Conservation (phyloP, 2,888 invertebrate species). For the Andrena dorsata region DNA sequence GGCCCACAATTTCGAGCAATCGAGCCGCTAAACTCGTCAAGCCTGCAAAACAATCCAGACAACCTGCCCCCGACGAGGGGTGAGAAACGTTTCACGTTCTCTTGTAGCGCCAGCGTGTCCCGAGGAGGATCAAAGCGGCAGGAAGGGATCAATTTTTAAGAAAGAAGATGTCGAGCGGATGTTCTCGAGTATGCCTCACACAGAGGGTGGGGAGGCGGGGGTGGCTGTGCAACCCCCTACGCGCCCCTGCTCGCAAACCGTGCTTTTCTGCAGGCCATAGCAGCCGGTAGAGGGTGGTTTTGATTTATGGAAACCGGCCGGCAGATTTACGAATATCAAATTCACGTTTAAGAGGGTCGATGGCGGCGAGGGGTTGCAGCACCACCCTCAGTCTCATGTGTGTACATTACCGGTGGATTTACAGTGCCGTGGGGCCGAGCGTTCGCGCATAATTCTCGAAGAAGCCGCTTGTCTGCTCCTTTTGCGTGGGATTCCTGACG, state of each 20-base stretch:
- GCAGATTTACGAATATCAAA: slow-evolving; percentile 84
- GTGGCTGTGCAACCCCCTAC: slow-evolving; percentile 38
- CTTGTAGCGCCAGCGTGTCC: slow-evolving; percentile 26
- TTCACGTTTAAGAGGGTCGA: slow-evolving; percentile 80
- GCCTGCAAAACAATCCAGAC: slow-evolving; percentile 22
- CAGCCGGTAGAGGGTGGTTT: slow-evolving; percentile 78
- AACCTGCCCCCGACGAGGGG: slow-evolving; percentile 1
- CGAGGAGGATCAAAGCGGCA: slow-evolving; percentile 67
- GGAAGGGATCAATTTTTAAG: slow-evolving; percentile 82
- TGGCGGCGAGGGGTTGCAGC: slow-evolving; percentile 44
- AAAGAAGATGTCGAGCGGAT: slow-evolving; percentile 82
- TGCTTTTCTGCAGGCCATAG: slow-evolving; percentile 56
- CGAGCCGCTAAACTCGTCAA: slow-evolving; percentile 25
- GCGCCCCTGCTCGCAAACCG: slow-evolving; percentile 36
- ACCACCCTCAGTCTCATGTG: slow-evolving; percentile 69
- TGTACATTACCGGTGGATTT: slow-evolving; percentile 74
- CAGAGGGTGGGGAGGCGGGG: slow-evolving; percentile 37
- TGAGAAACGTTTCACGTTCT: slow-evolving; percentile 27
- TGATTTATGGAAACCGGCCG: slow-evolving; percentile 83
- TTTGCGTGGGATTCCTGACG: slow-evolving; percentile 49
- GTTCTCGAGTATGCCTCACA: slow-evolving; percentile 75
- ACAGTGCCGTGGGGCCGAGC: slow-evolving; percentile 70
- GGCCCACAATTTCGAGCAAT: neutral
- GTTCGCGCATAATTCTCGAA: slow-evolving; percentile 67
- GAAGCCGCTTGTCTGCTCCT: slow-evolving; percentile 46